Conservation (phyloP, 2,888 invertebrate genomes). For the Chelonus formosanus region DNA sequence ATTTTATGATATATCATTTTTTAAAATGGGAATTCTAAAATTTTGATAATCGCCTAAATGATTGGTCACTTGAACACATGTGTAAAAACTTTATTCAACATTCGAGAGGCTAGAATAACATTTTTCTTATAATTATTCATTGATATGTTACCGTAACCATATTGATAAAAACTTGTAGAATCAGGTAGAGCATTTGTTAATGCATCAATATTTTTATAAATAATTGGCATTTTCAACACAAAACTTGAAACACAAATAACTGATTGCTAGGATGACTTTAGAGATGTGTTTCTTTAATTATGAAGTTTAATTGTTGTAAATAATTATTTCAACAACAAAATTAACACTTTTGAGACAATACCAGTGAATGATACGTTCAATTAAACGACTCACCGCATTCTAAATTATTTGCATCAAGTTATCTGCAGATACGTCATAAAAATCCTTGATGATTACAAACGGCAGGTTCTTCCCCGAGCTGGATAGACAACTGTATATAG, state of each 20-base stretch:
- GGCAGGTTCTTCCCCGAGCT: slow-evolving; percentile 42
- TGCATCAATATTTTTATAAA: slow-evolving; percentile 22
- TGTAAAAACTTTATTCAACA: neutral
- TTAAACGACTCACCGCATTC: slow-evolving; percentile 21
- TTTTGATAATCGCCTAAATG: no score
- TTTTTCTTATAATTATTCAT: no score
- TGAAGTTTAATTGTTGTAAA: no score
- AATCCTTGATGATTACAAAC: slow-evolving; percentile 32
- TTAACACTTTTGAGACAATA: no score
- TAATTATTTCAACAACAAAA: no score
- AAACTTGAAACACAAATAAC: no score
- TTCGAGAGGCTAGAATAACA: neutral
- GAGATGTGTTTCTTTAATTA: no score
- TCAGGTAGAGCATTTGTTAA: slow-evolving; percentile 14
- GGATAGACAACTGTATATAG: slow-evolving; percentile 8
- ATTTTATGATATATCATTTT: no score
- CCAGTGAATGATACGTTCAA: neutral
- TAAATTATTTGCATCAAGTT: slow-evolving; percentile 9
- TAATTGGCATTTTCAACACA: slow-evolving; percentile 21
- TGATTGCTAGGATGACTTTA: no score
- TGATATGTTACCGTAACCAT: slow-evolving; percentile 17
- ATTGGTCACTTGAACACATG: no score
- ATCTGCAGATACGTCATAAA: slow-evolving; percentile 28
- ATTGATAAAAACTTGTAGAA: slow-evolving; percentile 12
- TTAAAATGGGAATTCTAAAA: no score